These are phyloP conservation scores for Thelaira solivaga DNA, from an alignment of 2,888 invertebrate genomes.

Conservation along the genomic window DNA sequence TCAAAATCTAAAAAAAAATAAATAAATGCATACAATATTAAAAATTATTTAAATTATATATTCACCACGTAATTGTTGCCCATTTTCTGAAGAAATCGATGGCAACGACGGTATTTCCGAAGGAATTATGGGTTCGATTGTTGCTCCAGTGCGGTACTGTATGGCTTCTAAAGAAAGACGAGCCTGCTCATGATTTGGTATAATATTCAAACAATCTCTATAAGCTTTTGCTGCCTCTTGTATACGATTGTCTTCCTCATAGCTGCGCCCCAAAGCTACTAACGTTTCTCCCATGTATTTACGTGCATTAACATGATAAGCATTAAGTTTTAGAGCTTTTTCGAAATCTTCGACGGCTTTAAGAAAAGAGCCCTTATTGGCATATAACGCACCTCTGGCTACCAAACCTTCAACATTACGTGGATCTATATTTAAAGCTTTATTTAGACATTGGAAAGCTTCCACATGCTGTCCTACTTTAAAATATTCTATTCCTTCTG, in stretches of 20 bases:
- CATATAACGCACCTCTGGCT: constrained; percentile 93
- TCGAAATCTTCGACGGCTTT: constrained; percentile 97
- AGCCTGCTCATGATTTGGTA: constrained; percentile 92
- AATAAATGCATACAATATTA: background rate
- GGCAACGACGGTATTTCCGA: background rate
- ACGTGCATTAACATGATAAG: constrained; percentile 93
- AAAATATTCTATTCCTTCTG: constrained; percentile 96
- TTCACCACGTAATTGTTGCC: constrained; percentile 43
- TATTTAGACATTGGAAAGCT: constrained; percentile 95
- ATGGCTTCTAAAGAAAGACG: constrained; percentile 89
- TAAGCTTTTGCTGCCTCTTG: constrained; percentile 91
- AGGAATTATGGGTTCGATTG: constrained; percentile 62
- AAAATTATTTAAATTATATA: background rate
- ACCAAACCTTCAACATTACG: constrained; percentile 94
- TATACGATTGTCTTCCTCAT: constrained; percentile 90
- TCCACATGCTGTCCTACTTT: constrained; percentile 95
- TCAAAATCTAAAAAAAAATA: constrained; percentile 47
- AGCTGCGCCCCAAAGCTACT: constrained; percentile 91
- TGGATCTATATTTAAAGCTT: constrained; percentile 93
- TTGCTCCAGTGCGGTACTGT: constrained; percentile 80
- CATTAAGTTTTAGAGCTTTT: constrained; percentile 91
- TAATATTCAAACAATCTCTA: constrained; percentile 88
- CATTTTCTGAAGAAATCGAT: constrained; percentile 45
- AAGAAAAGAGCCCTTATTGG: constrained; percentile 94
- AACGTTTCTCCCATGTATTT: constrained; percentile 96